Conservation (phyloP, 2,888 invertebrate genomes). For the Drosophila colorata region DNA sequence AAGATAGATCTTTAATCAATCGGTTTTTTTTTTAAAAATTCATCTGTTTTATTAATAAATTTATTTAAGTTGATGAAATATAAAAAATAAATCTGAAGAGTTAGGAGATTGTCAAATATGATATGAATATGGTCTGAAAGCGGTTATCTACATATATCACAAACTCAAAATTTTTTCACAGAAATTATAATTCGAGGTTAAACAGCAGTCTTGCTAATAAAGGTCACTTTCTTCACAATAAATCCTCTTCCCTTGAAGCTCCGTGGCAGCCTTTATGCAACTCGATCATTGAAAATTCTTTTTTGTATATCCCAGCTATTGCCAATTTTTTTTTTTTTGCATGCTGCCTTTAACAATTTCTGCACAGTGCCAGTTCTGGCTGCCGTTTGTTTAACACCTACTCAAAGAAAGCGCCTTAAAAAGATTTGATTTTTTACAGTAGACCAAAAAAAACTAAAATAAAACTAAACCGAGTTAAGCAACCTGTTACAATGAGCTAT, state of each 20-base stretch:
- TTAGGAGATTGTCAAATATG: no score
- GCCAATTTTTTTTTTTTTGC: conserved; percentile 8
- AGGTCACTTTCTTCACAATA: conserved; percentile 1
- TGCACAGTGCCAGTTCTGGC: conserved; percentile 65
- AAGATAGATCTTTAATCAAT: not conserved
- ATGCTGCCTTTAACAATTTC: conserved; percentile 40
- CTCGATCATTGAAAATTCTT: conserved; percentile 11
- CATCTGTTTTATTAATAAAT: no score
- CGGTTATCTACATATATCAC: no score
- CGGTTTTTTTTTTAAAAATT: no score
- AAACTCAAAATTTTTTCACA: not conserved
- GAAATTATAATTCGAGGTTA: conserved; percentile 8
- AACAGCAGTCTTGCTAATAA: conserved; percentile 29
- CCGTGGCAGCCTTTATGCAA: conserved; percentile 25
- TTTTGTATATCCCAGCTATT: not conserved
- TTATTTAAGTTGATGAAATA: no score
- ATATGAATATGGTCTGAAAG: no score
- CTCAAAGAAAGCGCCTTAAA: conserved; percentile 34
- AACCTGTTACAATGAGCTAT: conserved; percentile 57
- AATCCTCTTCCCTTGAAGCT: conserved; percentile 8
- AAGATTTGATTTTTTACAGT: conserved; percentile 60
- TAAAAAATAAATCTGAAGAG: no score
- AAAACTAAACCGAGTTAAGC: conserved; percentile 5
- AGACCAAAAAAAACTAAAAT: conserved; percentile 8
- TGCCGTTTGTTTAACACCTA: conserved; percentile 79